A percentile compares a stretch with the other conserved stretches of the same genome.
phyloP scores from a whole-genome alignment of 2,113 vertebrate species.

The Prochilodus magdalenae region DNA sequence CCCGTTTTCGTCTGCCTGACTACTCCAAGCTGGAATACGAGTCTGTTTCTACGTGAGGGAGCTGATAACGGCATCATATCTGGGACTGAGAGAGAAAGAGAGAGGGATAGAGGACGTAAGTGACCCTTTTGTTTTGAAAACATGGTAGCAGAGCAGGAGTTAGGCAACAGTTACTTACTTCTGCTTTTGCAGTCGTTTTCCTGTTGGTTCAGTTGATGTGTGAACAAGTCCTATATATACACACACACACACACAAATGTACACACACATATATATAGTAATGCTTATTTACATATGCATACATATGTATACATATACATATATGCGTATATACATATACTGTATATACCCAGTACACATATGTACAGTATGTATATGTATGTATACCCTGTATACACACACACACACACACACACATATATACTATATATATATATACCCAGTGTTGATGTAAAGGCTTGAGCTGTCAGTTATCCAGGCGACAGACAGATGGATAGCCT shows the following conservation, averaged over 20 bases:
- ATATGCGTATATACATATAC: no score
- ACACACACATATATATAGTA: no score
- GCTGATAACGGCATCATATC: slow-evolving; percentile 53
- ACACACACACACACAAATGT: no score
- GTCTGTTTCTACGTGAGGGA: slow-evolving; percentile 37
- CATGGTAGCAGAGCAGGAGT: slow-evolving; percentile 62
- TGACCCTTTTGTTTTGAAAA: slow-evolving; percentile 78
- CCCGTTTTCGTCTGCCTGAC: slow-evolving; percentile 17
- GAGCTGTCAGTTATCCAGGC: slow-evolving; percentile 53
- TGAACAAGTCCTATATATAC: no score
- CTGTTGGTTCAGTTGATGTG: no score
- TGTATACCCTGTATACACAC: no score
- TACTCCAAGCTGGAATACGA: slow-evolving; percentile 51
- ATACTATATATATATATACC: not conserved
- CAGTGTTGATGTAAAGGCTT: slow-evolving; percentile 31
- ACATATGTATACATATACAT: no score
- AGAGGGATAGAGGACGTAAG: slow-evolving; percentile 73
- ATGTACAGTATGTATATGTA: no score
- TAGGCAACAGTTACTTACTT: slow-evolving; percentile 65
- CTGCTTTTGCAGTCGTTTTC: slow-evolving; percentile 42
- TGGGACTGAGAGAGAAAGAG: slow-evolving; percentile 38
- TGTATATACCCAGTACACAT: no score
- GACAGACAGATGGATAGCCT: slow-evolving; percentile 29
- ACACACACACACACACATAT: no score
- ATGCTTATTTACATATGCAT: no score